Percentiles rank a stretch among this genome's conserved stretches.
These are phyloP conservation scores for Cinclus cinclus DNA, from an alignment of 2,113 vertebrate genomes.

Conservation along the genomic window DNA sequence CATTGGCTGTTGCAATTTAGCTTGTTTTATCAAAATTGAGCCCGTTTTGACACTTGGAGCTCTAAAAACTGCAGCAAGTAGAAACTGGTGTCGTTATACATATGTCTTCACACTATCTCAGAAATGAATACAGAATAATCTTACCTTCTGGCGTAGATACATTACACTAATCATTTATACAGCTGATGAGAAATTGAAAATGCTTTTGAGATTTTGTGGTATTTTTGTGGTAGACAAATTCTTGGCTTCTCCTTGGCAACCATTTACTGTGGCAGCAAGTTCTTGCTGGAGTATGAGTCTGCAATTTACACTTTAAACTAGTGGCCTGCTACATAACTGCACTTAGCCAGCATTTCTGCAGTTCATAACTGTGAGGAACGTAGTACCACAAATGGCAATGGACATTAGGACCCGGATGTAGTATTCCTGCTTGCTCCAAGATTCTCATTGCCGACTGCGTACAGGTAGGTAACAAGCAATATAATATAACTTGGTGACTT, in stretches of 20 bases:
- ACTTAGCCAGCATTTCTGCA: constrained; percentile 97
- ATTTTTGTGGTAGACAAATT: constrained; percentile 77
- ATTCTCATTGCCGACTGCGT: constrained; percentile 96
- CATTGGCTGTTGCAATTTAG: constrained; percentile 60
- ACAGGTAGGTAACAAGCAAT: constrained; percentile 97
- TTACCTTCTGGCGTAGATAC: constrained; percentile 63
- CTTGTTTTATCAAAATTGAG: constrained; percentile 44
- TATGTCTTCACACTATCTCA: constrained; percentile 43
- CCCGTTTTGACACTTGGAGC: constrained; percentile 18
- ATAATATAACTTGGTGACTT: constrained; percentile 86
- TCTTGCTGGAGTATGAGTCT: constrained; percentile 80
- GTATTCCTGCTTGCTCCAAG: constrained; percentile 93
- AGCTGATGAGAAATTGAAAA: constrained; percentile 73
- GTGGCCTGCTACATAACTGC: constrained; percentile 86
- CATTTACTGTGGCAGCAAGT: constrained; percentile 76
- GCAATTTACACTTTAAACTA: constrained; percentile 80
- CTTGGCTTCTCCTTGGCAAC: constrained; percentile 81
- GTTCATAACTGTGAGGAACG: constrained; percentile 99
- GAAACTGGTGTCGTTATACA: constrained; percentile 23
- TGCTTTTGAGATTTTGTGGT: constrained; percentile 80
- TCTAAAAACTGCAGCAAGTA: constrained; percentile 29
- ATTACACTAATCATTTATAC: constrained; percentile 60
- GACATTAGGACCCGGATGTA: constrained; percentile 99
- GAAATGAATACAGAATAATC: constrained; percentile 38
- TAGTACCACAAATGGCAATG: constrained; percentile 99